These are phyloP conservation scores for Artibeus lituratus DNA, from an alignment of 2,797 vertebrate species.

Conservation along the genomic window DNA sequence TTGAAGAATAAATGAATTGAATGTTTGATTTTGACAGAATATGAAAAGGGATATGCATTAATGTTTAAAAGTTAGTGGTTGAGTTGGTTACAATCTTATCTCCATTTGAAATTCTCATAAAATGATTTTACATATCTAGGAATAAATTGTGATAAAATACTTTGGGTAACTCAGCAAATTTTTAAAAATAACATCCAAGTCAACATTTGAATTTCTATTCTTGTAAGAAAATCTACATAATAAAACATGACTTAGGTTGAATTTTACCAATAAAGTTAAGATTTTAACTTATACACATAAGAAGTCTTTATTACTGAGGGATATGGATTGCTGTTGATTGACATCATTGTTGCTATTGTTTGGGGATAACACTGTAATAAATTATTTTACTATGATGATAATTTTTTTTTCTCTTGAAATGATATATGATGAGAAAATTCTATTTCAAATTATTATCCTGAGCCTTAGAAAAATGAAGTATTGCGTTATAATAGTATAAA, in stretches of 20 bases:
- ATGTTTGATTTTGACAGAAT: neutral
- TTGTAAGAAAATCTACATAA: neutral
- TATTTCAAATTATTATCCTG: neutral
- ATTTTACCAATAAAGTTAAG: neutral
- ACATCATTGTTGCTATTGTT: neutral
- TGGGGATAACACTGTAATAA: neutral
- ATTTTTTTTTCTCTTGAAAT: conserved; percentile 11
- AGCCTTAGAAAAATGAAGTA: neutral
- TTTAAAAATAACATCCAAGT: neutral
- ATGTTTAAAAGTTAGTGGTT: neutral
- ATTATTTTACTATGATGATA: neutral
- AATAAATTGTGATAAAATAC: neutral
- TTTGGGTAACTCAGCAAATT: neutral
- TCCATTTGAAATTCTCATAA: neutral
- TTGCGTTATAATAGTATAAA: neutral
- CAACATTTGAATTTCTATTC: neutral
- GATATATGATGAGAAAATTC: neutral
- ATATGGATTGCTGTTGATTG: neutral
- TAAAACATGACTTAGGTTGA: neutral
- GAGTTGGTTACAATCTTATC: neutral
- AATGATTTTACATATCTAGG: neutral
- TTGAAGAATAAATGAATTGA: neutral
- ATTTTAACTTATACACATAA: neutral
- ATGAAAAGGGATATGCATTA: neutral
- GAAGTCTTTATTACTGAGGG: neutral